These are phyloP conservation scores for Rhinichthys osculus DNA, from an alignment of 2,797 vertebrate species.

Conservation along the genomic window DNA sequence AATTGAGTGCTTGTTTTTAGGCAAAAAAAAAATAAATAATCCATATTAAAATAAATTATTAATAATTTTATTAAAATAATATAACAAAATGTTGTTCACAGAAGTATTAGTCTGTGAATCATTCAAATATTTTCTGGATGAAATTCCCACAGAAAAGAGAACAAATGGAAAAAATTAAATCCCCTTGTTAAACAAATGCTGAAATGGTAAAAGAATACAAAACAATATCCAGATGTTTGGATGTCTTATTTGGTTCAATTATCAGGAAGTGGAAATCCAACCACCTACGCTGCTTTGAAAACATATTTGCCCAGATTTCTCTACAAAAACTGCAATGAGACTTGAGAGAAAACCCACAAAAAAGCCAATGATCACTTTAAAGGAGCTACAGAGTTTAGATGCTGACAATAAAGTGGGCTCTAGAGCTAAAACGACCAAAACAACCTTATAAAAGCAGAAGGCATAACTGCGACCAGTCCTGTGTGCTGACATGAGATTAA, in stretches of 20 bases:
- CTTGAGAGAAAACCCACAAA: neutral
- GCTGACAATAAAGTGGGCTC: too few relatives aligned
- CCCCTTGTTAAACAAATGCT: neutral
- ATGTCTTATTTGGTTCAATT: neutral
- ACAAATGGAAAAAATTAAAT: slow-evolving; percentile 7
- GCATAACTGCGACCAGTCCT: neutral
- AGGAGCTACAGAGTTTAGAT: neutral
- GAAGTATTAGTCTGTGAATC: neutral
- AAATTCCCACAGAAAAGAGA: neutral
- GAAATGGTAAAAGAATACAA: neutral
- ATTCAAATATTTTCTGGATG: neutral
- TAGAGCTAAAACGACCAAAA: neutral
- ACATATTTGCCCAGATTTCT: neutral
- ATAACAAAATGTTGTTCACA: neutral
- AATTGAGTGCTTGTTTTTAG: neutral
- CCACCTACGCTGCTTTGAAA: neutral
- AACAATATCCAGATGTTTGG: slow-evolving; percentile 18
- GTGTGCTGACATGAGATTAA: neutral
- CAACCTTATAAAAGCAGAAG: neutral
- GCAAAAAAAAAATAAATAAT: neutral
- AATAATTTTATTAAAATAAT: too few relatives aligned
- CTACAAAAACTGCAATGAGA: too few relatives aligned
- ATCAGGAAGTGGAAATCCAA: neutral
- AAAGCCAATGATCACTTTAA: neutral
- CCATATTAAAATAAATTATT: neutral